phyloP scores from a whole-genome alignment of 2,113 vertebrate species.

The Sigmodon hispidus region DNA sequence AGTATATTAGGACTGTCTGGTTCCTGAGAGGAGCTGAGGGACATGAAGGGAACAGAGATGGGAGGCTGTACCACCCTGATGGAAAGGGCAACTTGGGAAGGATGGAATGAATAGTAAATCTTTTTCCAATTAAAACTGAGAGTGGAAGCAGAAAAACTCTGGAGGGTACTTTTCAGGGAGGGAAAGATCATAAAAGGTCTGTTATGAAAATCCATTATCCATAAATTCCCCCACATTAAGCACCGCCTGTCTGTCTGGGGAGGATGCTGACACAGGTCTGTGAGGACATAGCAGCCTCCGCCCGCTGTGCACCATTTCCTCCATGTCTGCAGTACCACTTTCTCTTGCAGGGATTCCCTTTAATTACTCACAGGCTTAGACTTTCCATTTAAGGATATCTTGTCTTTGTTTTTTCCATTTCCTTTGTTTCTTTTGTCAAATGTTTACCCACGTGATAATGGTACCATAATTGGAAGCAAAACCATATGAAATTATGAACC shows the following conservation, averaged over 20 bases:
- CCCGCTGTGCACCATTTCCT: constrained; percentile 19
- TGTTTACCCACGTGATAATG: background rate
- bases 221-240: constrained; percentile 70
- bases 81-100: background rate
- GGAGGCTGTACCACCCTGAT: background rate
- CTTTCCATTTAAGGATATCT: constrained; percentile 44
- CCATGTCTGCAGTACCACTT: constrained; percentile 53
- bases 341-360: constrained; percentile 61
- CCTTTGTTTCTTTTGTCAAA: constrained; percentile 49
- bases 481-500: background rate
- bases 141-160: constrained; percentile 58
- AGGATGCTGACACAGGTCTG: constrained; percentile 63
- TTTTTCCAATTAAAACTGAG: constrained; percentile 72
- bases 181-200: constrained; percentile 71
- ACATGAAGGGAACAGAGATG: background rate
- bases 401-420: constrained; percentile 45
- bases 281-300: constrained; percentile 45
- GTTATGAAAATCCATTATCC: constrained; percentile 67
- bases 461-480: background rate
- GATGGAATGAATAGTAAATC: constrained; percentile 63
- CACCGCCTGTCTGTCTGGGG: constrained; percentile 26
- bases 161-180: constrained; percentile 60
- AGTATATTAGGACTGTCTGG: background rate
- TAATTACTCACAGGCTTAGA: constrained; percentile 62
- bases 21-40: background rate